Evolutionary conservation across 2,113 vertebrate species (phyloP), one percentile per base, ranked within the genome.

Genomic region (Anoura caudifer): DNA sequence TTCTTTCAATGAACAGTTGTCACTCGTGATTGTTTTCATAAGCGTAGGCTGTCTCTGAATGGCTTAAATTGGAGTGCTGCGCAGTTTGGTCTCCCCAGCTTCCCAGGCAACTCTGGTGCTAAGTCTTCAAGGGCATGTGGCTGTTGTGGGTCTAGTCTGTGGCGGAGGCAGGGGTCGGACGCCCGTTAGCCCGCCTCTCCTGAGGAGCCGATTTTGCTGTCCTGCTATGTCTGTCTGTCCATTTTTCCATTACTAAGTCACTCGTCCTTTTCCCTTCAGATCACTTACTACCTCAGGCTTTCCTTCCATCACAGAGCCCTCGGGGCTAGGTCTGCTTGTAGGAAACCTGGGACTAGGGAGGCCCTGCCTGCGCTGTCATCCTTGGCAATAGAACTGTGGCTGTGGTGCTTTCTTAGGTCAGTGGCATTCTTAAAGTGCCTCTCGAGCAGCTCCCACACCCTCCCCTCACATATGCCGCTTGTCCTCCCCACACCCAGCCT

Each of bases 141-240:
- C 36, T 73, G 31, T 5, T 0, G 0, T 26, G 1, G 13, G 41
- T n/a, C 65, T 87, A 5, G 36, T n/a, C 28, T 0, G 0, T 12
- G 4, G 5, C 0, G 1, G 12, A 11, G 24, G 82, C 79, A 13
- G 38, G 56, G 75, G 7, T 15, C n/a, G 1, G 31, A 22, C 41
- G 3, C 28, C n/a, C 22, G 15, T 4, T 0, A 28, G 47, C 63
- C 5, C 4, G 3, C 11, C 0, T 73, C 8, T 0, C 59, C 70
- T 31, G 16, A 4, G 38, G 61, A 31, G 1, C 10, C 36, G 17
- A 13, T 16, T 36, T 45, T 50, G 38, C 69, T 10, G 3, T 8
- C 2, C 36, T 80, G 47, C n/a, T 56, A 1, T 33, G 16, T 82
- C 69, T 75, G 47, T 79, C 45, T 75, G 50, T 72, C 65, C 36